phyloP scores from a whole-genome alignment of 2,888 invertebrate genomes.

The Hyppa rectilinea region DNA sequence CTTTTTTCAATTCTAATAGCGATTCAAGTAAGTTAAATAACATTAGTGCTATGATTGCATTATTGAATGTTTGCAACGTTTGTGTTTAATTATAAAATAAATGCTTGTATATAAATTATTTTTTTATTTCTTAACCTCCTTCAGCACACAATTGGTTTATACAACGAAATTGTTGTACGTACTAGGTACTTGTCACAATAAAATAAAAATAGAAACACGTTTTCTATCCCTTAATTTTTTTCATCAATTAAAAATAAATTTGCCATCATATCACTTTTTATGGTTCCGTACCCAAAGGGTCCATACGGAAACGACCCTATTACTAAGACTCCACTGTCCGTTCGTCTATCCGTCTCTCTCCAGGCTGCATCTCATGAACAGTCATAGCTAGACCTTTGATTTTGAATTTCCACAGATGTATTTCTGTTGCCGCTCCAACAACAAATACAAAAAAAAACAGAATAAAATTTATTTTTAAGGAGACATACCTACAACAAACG shows the following conservation, averaged over 20 bases:
- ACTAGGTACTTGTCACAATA: neutral
- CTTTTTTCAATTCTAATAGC: conserved; percentile 84
- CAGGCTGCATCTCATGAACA: too few species aligned
- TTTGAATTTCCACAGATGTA: too few species aligned
- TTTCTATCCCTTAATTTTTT: neutral
- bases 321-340: too few species aligned
- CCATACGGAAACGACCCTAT: too few species aligned
- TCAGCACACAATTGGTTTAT: neutral
- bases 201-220: neutral
- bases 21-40: conserved; percentile 85
- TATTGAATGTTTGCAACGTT: conserved; percentile 89
- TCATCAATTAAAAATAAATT: neutral
- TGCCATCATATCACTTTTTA: too few species aligned
- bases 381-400: too few species aligned
- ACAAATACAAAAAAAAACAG: too few species aligned
- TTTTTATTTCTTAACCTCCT: conserved; percentile 43
- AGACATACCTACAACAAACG: too few species aligned
- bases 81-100: conserved; percentile 90
- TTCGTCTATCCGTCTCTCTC: too few species aligned
- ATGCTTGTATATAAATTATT: conserved; percentile 87
- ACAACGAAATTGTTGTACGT: neutral
- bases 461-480: too few species aligned
- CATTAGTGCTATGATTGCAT: conserved; percentile 89
- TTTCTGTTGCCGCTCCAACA: too few species aligned
- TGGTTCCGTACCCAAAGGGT: too few species aligned